A percentile compares a stretch with the other conserved stretches of the same genome.
Evolutionary conservation across 2,888 invertebrate genomes (phyloP).

Genomic region (Morpho helenor): DNA sequence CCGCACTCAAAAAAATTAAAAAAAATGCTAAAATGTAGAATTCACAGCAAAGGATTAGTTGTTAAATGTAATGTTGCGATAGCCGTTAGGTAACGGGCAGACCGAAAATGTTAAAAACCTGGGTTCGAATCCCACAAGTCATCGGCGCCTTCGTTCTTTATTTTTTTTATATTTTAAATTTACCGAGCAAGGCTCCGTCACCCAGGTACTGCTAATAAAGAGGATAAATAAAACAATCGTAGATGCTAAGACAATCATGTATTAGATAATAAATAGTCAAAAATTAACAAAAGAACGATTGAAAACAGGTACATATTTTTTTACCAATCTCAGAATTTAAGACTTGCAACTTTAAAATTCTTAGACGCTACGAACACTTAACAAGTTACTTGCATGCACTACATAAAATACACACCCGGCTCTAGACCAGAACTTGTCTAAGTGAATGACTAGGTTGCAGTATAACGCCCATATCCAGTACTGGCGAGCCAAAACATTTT

Average conservation of each 20-base stretch:
- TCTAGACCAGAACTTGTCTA: constrained; percentile 57
- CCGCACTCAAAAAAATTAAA: too few relatives aligned
- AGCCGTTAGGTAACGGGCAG: too few relatives aligned
- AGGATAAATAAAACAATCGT: constrained; percentile 36
- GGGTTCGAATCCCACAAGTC: too few relatives aligned
- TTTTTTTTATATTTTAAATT: too few relatives aligned
- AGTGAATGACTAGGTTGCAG: constrained; percentile 77
- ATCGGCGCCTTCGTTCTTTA: too few relatives aligned
- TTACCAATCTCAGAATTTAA: constrained; percentile 75
- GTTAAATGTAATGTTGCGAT: too few relatives aligned
- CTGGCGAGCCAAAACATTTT: constrained; percentile 40
- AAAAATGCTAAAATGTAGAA: too few relatives aligned
- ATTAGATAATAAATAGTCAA: constrained; percentile 77
- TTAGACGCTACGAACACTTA: constrained; percentile 77
- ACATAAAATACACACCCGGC: constrained; percentile 62
- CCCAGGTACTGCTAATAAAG: too few relatives aligned
- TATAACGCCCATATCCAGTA: constrained; percentile 49
- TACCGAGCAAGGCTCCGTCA: too few relatives aligned
- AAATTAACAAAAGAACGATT: constrained; percentile 77
- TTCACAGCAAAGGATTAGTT: too few relatives aligned
- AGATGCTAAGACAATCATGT: constrained; percentile 78
- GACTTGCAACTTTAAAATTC: constrained; percentile 68
- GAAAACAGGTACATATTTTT: constrained; percentile 74
- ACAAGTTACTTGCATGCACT: constrained; percentile 75
- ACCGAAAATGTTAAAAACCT: too few relatives aligned